phyloP scores from a whole-genome alignment of 2,797 vertebrate genomes.

The Coranthus polyacanthus region DNA sequence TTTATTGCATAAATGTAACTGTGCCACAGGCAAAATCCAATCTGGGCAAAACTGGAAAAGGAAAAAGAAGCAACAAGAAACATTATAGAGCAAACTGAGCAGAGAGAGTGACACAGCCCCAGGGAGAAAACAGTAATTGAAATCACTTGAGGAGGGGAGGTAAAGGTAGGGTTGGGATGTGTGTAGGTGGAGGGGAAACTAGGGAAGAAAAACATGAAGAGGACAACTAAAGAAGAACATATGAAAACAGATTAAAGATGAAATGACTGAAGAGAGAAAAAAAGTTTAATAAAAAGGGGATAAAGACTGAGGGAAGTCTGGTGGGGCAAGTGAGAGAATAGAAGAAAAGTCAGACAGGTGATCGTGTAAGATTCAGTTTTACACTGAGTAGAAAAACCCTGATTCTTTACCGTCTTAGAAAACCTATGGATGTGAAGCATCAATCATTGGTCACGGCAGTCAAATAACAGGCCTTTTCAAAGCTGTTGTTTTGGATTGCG shows the following conservation, averaged over 20 bases:
- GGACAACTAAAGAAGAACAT: slow-evolving; percentile 36
- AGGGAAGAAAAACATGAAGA: slow-evolving; percentile 34
- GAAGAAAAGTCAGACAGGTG: slow-evolving; percentile 21
- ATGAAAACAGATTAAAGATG: slow-evolving; percentile 46
- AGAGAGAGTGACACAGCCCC: slow-evolving; percentile 64
- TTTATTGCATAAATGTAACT: slow-evolving; percentile 44
- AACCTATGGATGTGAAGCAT: slow-evolving; percentile 1
- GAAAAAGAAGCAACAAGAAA: slow-evolving; percentile 42
- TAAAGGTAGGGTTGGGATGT: slow-evolving; percentile 36
- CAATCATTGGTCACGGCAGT: not conserved
- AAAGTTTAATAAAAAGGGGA: slow-evolving; percentile 32
- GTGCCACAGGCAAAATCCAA: slow-evolving; percentile 49
- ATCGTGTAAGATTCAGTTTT: not conserved
- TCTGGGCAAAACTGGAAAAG: slow-evolving; percentile 40
- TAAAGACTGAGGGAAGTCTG: slow-evolving; percentile 15
- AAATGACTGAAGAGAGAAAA: slow-evolving; percentile 24
- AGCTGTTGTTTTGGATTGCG: not conserved
- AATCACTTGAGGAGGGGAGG: slow-evolving; percentile 65
- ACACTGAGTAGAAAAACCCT: not conserved
- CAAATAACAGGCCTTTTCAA: slow-evolving; percentile 4
- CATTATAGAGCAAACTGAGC: slow-evolving; percentile 61
- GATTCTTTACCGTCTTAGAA: not conserved
- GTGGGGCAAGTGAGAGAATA: slow-evolving; percentile 3
- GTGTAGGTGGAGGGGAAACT: slow-evolving; percentile 38
- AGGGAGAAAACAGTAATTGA: slow-evolving; percentile 72